These are phyloP conservation scores for Clepsis dumicolana DNA, from an alignment of 2,888 invertebrate genomes.

Conservation along the genomic window DNA sequence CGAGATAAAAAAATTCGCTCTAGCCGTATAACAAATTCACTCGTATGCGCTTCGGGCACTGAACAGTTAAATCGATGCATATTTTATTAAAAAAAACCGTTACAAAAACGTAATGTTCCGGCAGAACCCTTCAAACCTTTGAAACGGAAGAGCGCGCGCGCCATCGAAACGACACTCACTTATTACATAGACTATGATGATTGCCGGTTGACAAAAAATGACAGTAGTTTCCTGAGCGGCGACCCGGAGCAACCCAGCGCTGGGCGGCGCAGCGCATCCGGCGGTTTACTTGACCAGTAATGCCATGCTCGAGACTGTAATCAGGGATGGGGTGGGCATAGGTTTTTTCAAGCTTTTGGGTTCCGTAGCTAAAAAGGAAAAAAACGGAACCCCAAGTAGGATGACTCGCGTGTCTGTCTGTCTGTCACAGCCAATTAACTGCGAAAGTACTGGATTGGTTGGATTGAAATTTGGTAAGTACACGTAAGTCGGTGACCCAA, in stretches of 20 bases:
- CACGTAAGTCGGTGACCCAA: no score
- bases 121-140: conserved; percentile 23
- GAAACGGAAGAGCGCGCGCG: conserved; percentile 32
- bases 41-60: no score
- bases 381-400: no score
- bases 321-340: conserved; percentile 7
- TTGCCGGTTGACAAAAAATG: conserved; percentile 75
- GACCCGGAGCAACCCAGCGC: conserved; percentile 59
- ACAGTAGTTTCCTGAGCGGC: conserved; percentile 57
- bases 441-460: no score
- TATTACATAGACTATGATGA: conserved; percentile 59
- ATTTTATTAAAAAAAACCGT: no score
- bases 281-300: conserved; percentile 35
- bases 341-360: background rate
- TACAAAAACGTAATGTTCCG: background rate
- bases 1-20: no score
- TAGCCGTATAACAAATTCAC: no score
- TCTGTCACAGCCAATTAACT: no score
- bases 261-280: conserved; percentile 47
- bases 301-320: conserved; percentile 17
- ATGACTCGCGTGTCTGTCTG: no score
- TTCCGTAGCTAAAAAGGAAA: background rate
- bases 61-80: no score
- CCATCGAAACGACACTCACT: conserved; percentile 29
- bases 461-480: no score